Evolutionary conservation across 2,888 invertebrate genomes (phyloP), one percentile per base, ranked within the genome.

Genomic region (Serripes groenlandicus): DNA sequence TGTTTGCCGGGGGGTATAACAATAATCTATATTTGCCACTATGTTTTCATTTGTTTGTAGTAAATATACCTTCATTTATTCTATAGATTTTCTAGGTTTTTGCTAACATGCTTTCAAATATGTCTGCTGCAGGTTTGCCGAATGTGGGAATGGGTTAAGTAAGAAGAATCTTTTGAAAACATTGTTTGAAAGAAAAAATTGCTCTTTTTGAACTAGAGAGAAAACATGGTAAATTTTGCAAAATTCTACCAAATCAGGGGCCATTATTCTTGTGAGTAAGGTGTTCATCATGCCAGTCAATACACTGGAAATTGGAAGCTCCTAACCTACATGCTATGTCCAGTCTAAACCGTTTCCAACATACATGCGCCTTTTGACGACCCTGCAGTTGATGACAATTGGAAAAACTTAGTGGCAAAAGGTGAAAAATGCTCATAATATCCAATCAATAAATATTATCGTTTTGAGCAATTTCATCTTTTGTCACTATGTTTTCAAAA

Each of bases 371-470:
- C 56, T 26, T 5, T 56, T 56, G 2, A 56, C 56, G 56, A 2
- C 56, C 49, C 7, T 56, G n/a, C n/a, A 11, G 23, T 11, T 23
- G 56, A 56, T 1, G 3, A 2, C 56, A 23, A 23, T 56, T 26
- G 56, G n/a, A n/a, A 56, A 56, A 56, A 56, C 56, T 23, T 56
- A 23, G 56, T 56, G 56, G 56, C 23, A 56, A 56, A 56, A 56
- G 56, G 28, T 23, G 56, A 56, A 56, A n/a, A 56, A 26, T 56
- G 56, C 56, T 56, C 11, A 26, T 56, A 56, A 56, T 26, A n/a
- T n/a, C n/a, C n/a, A n/a, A n/a, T n/a, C n/a, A n/a, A n/a, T n/a
- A n/a, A n/a, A n/a, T n/a, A n/a, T n/a, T n/a, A n/a, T n/a, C n/a
- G n/a, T n/a, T n/a, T n/a, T n/a, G n/a, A 56, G 56, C 56, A 56